Percentiles rank a stretch among this genome's conserved stretches.
Conservation (phyloP, 2,113 vertebrate genomes). For the Dasypus novemcinctus region DNA sequence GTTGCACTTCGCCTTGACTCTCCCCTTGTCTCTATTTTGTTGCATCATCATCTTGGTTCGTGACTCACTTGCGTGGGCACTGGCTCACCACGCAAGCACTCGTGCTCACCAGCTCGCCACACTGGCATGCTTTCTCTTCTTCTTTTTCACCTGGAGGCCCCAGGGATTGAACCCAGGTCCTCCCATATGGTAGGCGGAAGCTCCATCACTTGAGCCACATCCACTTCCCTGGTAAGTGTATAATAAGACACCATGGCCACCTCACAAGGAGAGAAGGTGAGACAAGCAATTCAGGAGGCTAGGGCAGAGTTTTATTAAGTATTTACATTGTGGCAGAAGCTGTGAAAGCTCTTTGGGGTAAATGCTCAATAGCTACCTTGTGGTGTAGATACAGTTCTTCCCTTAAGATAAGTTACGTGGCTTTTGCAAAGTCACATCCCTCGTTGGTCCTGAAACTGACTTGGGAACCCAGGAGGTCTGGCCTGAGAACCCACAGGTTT, state of each 20-base stretch:
- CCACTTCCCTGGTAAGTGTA: not conserved
- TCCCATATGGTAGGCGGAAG: too few species aligned
- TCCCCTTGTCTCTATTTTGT: too few species aligned
- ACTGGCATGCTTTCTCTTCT: too few species aligned
- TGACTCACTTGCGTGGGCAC: too few species aligned
- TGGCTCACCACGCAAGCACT: too few species aligned
- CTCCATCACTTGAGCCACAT: too few species aligned
- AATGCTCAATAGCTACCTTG: fast-evolving
- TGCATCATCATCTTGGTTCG: too few species aligned
- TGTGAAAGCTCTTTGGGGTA: not conserved
- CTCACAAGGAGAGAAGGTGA: not conserved
- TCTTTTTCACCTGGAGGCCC: too few species aligned
- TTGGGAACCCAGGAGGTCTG: not conserved
- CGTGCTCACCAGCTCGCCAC: too few species aligned
- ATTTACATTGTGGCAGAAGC: not conserved
- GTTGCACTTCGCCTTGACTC: too few species aligned
- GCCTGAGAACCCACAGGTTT: not conserved
- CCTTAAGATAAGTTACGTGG: too few species aligned
- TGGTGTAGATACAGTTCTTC: not conserved
- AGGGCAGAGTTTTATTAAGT: not conserved
- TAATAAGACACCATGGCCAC: not conserved
- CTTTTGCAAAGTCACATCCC: not conserved
- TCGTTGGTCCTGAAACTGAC: not conserved
- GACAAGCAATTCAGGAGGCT: not conserved
- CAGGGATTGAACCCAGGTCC: too few species aligned